Percentiles rank a stretch among this genome's conserved stretches.
phyloP scores from a whole-genome alignment of 35 echinoderm and acorn worm genomes.

The Diadema setosum region DNA sequence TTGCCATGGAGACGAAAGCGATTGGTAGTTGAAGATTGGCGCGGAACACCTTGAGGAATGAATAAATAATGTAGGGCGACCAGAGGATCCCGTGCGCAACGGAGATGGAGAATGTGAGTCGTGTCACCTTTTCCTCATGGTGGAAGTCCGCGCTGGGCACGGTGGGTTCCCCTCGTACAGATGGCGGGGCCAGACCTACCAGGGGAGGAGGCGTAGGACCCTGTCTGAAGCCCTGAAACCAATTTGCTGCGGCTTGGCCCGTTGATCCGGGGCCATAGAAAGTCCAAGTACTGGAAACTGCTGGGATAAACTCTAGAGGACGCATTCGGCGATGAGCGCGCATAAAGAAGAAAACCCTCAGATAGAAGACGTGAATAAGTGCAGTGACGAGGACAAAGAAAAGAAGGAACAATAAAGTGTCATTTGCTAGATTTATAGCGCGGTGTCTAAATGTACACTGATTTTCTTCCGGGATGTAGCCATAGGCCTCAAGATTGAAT shows the following conservation, averaged over 20 bases:
- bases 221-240: constrained; percentile 80
- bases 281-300: constrained; percentile 91
- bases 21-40: constrained; percentile 13
- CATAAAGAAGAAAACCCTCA: constrained; percentile 90
- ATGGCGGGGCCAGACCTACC: constrained; percentile 50
- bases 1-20: constrained; percentile 60
- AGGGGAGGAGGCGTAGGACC: constrained; percentile 76
- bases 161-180: constrained; percentile 50
- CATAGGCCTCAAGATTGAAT: constrained; percentile 71
- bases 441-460: constrained; percentile 83
- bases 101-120: constrained; percentile 62
- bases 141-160: constrained; percentile 71
- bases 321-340: constrained; percentile 90
- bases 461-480: constrained; percentile 52
- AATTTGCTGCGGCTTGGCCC: constrained; percentile 79
- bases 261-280: constrained; percentile 96
- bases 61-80: constrained; percentile 88
- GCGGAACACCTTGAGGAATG: constrained; percentile 56
- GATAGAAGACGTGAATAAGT: constrained; percentile 68
- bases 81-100: constrained; percentile 61
- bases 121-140: constrained; percentile 64
- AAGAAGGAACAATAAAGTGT: constrained; percentile 63
- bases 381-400: constrained; percentile 72
- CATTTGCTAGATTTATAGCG: constrained; percentile 35
- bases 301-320: constrained; percentile 85